Evolutionary conservation across 2,797 vertebrate genomes (phyloP).

Genomic region (Chelmon rostratus): DNA sequence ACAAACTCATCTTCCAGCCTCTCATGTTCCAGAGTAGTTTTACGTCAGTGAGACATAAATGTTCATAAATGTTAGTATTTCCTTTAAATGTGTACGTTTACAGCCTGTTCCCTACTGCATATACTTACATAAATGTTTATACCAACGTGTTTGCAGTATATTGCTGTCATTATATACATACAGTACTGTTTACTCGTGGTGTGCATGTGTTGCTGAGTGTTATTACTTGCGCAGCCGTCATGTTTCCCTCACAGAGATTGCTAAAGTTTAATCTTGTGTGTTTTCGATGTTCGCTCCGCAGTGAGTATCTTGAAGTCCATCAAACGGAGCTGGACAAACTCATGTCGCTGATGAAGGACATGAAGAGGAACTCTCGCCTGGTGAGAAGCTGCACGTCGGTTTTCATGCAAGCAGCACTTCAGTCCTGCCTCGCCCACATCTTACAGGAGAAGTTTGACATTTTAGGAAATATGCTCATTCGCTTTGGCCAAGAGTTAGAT

Average conservation of each 20-base stretch:
- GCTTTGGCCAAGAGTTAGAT: not conserved
- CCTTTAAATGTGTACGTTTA: constrained; percentile 11
- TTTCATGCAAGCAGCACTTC: not conserved
- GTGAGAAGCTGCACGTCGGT: constrained; percentile 81
- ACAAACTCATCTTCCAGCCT: constrained; percentile 2
- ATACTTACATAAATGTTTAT: constrained; percentile 12
- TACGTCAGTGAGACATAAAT: not conserved
- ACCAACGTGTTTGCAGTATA: not conserved
- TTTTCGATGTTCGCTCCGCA: constrained; percentile 65
- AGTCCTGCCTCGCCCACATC: not conserved
- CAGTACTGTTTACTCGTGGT: not conserved
- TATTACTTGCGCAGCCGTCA: not conserved
- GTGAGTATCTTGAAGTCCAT: constrained; percentile 97
- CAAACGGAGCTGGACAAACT: constrained; percentile 96
- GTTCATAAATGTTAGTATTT: not conserved
- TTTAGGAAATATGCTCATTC: not conserved
- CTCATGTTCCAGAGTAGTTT: not conserved
- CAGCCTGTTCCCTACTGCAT: not conserved
- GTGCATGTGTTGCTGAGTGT: not conserved
- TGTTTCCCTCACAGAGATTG: not conserved
- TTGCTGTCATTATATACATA: not conserved
- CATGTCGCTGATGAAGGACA: constrained; percentile 95
- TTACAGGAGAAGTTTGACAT: not conserved
- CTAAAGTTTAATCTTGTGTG: not conserved
- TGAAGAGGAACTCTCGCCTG: constrained; percentile 98